Conservation (phyloP, 2,888 invertebrate genomes). For the Sialis lutaria region DNA sequence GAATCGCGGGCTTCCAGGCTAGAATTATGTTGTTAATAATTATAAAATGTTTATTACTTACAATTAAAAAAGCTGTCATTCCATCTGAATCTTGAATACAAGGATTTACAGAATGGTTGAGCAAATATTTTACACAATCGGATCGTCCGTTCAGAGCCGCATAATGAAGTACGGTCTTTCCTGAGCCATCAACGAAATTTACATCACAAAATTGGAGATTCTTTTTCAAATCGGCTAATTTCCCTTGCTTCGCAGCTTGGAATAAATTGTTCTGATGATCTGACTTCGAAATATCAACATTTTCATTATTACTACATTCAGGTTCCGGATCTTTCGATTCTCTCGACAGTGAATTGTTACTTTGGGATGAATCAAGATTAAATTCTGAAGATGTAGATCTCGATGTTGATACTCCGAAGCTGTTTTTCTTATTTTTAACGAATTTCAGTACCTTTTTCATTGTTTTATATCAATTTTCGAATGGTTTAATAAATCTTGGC, state of each 20-base stretch:
- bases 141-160: not conserved
- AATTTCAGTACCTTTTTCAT: constrained; percentile 5
- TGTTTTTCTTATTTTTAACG: constrained; percentile 1
- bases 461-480: not conserved
- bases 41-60: not conserved
- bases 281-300: not conserved
- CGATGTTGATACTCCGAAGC: not conserved
- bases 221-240: not conserved
- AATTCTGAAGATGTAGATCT: constrained; percentile 1
- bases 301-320: too few species aligned
- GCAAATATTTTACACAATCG: not conserved
- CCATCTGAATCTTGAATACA: not conserved
- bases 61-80: constrained; percentile 1
- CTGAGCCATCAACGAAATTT: not conserved
- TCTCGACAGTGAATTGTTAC: not conserved
- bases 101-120: not conserved
- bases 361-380: not conserved
- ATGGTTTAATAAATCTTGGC: too few species aligned
- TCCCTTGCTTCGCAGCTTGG: not conserved
- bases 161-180: not conserved
- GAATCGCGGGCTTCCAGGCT: too few species aligned
- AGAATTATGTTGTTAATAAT: too few species aligned
- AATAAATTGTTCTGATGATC: not conserved
- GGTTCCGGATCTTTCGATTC: not conserved
- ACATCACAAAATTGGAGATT: not conserved